Percentiles rank a stretch among this genome's conserved stretches.
phyloP scores from a whole-genome alignment of 2,113 vertebrate species.

The Mixornis gularis region DNA sequence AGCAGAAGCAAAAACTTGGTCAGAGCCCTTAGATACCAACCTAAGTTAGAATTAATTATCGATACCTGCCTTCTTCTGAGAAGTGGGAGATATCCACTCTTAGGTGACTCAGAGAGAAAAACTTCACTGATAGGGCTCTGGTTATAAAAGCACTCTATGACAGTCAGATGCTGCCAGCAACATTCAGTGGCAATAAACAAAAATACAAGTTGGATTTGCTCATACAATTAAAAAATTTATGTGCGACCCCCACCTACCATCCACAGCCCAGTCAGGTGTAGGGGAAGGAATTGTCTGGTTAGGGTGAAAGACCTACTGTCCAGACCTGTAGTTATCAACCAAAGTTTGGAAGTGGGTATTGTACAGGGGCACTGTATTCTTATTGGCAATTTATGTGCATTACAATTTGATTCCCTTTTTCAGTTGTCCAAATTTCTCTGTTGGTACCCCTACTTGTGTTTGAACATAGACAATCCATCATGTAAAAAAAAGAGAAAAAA shows the following conservation, averaged over 20 bases:
- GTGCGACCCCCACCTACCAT: accelerated
- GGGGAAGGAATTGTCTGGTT: background rate
- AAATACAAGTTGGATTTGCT: background rate
- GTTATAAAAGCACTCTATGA: background rate
- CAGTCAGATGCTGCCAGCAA: background rate
- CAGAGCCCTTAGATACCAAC: background rate
- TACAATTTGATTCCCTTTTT: background rate
- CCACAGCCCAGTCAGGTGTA: background rate
- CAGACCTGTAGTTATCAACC: background rate
- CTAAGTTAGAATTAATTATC: background rate
- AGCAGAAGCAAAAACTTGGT: background rate
- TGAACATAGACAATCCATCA: background rate
- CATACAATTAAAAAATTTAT: background rate
- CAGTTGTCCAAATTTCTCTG: background rate
- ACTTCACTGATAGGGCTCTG: background rate
- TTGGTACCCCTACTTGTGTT: background rate
- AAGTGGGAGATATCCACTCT: background rate
- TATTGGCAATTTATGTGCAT: background rate
- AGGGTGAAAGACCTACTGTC: background rate
- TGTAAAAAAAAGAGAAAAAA: background rate
- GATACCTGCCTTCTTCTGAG: background rate
- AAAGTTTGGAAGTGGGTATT: background rate
- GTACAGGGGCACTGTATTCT: background rate
- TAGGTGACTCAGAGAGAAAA: accelerated
- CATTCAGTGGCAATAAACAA: background rate